Evolutionary conservation across 2,888 invertebrate genomes (phyloP), one percentile per base, ranked within the genome.

Genomic region (Malthinus seriepunctatus): DNA sequence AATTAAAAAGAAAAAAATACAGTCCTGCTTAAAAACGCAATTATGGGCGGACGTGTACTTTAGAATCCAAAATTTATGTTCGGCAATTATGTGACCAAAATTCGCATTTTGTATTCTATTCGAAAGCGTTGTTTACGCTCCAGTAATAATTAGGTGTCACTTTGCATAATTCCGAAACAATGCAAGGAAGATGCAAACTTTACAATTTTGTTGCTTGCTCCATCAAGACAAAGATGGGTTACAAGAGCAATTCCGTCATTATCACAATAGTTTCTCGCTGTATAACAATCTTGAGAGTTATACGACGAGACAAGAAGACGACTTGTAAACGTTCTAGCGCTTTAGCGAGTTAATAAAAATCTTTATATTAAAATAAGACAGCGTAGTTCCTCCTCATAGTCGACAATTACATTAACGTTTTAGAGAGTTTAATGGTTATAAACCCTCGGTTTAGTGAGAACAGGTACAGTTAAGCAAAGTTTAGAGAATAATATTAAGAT

Each of bases 51-150:
- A 38, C 54, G 39, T 49, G 42, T 52, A 60, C 52, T 67, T 69
- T 67, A 66, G 63, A 62, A 65, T 60, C 63, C 42, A 56, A 56
- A 67, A 67, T 67, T 66, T 67, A 67, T 63, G 67, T 61, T 52
- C 63, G 59, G 58, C 63, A 62, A 62, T 67, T 64, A 64, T 63
- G 65, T 63, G 56, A 64, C 64, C 62, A 64, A 63, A 67, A 63
- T 62, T 51, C 62, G 65, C 65, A 63, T 66, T 68, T 68, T 56
- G 62, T 66, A 69, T 59, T 61, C 63, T 59, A 57, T 55, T 50
- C 52, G 52, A 62, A 49, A 56, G 51, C 54, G 35, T 49, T 52
- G 55, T 61, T 62, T 65, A 65, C 60, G 62, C 54, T 50, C 55
- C 48, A 46, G 44, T 55, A 63, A 65, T 63, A 63, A 65, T 65